These are phyloP conservation scores for Indri indri DNA, from an alignment of 2,113 vertebrate species.

Conservation along the genomic window DNA sequence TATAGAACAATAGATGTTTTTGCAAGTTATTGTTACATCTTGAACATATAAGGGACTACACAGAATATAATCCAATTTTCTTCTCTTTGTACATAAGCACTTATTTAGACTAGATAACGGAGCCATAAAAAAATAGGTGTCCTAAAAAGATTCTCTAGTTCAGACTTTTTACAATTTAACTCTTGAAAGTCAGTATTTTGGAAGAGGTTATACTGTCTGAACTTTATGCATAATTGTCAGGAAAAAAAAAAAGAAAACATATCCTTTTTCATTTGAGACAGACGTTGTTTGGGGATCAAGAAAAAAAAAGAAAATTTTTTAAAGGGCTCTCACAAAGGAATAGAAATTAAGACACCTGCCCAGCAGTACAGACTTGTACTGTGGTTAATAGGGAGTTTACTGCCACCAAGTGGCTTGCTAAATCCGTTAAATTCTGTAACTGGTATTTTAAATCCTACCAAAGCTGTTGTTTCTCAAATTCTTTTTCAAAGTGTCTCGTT, in stretches of 20 bases:
- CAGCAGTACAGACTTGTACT: constrained; percentile 15
- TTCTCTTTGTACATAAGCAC: neutral
- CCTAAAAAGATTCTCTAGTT: neutral
- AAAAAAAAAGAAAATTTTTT: neutral
- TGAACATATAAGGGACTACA: neutral
- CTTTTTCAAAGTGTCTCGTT: constrained; percentile 66
- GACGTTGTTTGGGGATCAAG: constrained; percentile 46
- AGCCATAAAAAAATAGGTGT: neutral
- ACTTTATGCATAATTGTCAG: constrained; percentile 49
- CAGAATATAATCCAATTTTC: neutral
- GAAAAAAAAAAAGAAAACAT: constrained; percentile 41
- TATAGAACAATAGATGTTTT: neutral
- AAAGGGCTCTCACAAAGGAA: constrained; percentile 56
- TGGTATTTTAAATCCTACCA: constrained; percentile 68
- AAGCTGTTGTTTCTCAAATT: constrained; percentile 70
- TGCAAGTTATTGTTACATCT: neutral
- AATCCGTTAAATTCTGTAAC: constrained; percentile 76
- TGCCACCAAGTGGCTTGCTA: constrained; percentile 82
- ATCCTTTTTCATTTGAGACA: constrained; percentile 69
- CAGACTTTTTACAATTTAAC: neutral
- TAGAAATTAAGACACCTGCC: constrained; percentile 53
- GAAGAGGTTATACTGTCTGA: constrained; percentile 55
- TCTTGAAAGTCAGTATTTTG: constrained; percentile 21
- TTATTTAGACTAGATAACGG: neutral
- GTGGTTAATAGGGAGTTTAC: constrained; percentile 69